These are phyloP conservation scores for Pseudomyrmex cubaensis DNA, from an alignment of 1,140 invertebrate species.

Conservation along the genomic window DNA sequence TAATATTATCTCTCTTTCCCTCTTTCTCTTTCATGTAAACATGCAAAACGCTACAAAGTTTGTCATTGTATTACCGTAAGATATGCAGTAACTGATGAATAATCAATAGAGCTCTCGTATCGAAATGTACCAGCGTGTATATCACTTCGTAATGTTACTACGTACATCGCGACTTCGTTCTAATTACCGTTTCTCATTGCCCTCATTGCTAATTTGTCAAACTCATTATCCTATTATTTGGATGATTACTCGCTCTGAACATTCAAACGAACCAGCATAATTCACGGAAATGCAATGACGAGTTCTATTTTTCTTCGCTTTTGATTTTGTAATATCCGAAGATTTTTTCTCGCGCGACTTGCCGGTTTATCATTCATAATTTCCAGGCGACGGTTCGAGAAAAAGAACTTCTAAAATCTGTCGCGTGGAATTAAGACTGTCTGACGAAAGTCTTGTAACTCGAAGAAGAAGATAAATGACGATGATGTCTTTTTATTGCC, in stretches of 20 bases:
- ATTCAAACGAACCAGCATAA: conserved; percentile 18
- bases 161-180: conserved; percentile 3
- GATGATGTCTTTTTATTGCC: background rate
- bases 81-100: conserved; percentile 28
- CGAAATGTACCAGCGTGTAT: background rate
- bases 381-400: background rate
- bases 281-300: conserved; percentile 19
- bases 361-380: conserved; percentile 1
- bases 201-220: conserved; percentile 21
- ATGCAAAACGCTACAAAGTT: background rate
- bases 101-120: conserved; percentile 4
- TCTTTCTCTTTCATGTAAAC: background rate
- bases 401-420: conserved; percentile 29
- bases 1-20: conserved; percentile 5
- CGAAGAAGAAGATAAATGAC: conserved; percentile 2
- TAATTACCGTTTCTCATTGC: conserved; percentile 29
- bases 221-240: conserved; percentile 36
- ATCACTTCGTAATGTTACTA: conserved; percentile 27
- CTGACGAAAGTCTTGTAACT: conserved; percentile 2
- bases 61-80: conserved; percentile 21
- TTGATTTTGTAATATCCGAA: background rate
- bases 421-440: conserved; percentile 1
- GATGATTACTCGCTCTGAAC: conserved; percentile 3
- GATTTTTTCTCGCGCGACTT: background rate
- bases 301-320: background rate